These are phyloP conservation scores for Drosophila pseudoobscura DNA, from an alignment of 1,140 invertebrate species.

Conservation along the genomic window DNA sequence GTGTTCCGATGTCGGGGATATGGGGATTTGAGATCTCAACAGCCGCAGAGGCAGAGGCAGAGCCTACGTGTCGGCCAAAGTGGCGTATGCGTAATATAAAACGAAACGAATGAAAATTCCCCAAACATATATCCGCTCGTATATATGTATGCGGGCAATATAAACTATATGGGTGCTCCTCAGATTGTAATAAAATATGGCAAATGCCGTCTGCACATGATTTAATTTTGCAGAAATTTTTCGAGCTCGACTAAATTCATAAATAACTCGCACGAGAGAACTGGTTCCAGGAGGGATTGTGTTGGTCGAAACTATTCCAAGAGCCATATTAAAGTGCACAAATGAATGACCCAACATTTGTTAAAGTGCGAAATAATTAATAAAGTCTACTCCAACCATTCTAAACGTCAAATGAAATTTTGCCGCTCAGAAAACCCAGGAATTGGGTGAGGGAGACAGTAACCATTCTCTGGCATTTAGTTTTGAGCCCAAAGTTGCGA, in stretches of 20 bases:
- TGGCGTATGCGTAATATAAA: conserved; percentile 64
- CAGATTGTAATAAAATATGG: conserved; percentile 43
- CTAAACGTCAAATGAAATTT: conserved; percentile 34
- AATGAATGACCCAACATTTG: background rate
- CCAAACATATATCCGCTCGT: conserved; percentile 20
- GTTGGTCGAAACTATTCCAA: background rate
- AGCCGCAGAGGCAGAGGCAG: background rate
- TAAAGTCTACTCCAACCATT: conserved; percentile 17
- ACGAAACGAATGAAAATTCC: conserved; percentile 34
- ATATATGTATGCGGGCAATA: conserved; percentile 34
- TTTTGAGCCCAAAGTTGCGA: conserved; percentile 50
- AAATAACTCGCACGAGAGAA: conserved; percentile 6
- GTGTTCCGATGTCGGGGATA: conserved; percentile 21
- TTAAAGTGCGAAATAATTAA: conserved; percentile 36
- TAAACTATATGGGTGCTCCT: conserved; percentile 39
- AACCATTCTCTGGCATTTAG: conserved; percentile 42
- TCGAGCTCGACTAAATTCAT: background rate
- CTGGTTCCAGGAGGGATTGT: background rate
- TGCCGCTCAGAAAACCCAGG: conserved; percentile 16
- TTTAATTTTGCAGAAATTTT: conserved; percentile 32
- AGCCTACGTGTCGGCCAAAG: conserved; percentile 47
- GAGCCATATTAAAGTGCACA: background rate
- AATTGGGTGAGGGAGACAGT: background rate
- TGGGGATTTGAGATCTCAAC: background rate
- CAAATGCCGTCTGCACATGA: conserved; percentile 19